Conservation (phyloP, 2,888 invertebrate genomes). For the Dryobota labecula region DNA sequence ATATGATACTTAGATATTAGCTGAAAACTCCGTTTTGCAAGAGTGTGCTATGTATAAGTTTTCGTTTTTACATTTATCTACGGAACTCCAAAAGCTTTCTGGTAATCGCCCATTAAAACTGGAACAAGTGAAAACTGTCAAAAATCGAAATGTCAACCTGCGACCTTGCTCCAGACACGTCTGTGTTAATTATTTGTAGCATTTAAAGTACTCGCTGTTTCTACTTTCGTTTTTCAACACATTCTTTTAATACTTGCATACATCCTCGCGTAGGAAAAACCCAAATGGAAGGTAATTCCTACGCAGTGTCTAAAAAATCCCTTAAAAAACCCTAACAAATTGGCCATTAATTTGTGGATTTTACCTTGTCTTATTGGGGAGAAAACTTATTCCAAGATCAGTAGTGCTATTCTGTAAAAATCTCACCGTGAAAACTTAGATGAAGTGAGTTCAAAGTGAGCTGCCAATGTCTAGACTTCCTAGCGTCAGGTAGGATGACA, state of each 20-base stretch:
- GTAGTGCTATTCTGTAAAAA: too few relatives aligned
- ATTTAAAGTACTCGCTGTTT: conserved; percentile 73
- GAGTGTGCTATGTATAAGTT: not conserved
- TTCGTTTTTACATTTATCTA: not conserved
- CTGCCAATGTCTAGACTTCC: too few relatives aligned
- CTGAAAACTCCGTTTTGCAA: not conserved
- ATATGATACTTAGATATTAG: not conserved
- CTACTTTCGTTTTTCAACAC: conserved; percentile 72
- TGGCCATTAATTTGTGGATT: conserved; percentile 26
- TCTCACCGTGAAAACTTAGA: too few relatives aligned
- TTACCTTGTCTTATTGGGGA: conserved; percentile 15
- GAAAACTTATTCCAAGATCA: conserved; percentile 45
- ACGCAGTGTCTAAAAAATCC: conserved; percentile 24
- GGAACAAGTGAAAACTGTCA: conserved; percentile 81
- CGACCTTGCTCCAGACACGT: conserved; percentile 83
- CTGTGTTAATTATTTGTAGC: conserved; percentile 81
- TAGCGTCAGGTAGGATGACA: too few relatives aligned
- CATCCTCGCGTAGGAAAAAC: conserved; percentile 50
- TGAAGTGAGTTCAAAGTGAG: too few relatives aligned
- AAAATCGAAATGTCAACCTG: conserved; percentile 81
- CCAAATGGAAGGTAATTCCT: conserved; percentile 17
- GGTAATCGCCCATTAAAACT: conserved; percentile 77
- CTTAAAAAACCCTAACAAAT: conserved; percentile 14
- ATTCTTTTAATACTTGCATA: conserved; percentile 63
- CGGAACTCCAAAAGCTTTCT: conserved; percentile 64